Percentiles rank a stretch among this genome's conserved stretches.
Conservation (phyloP, 2,113 vertebrate genomes). For the Brachyhypopomus gauderio region DNA sequence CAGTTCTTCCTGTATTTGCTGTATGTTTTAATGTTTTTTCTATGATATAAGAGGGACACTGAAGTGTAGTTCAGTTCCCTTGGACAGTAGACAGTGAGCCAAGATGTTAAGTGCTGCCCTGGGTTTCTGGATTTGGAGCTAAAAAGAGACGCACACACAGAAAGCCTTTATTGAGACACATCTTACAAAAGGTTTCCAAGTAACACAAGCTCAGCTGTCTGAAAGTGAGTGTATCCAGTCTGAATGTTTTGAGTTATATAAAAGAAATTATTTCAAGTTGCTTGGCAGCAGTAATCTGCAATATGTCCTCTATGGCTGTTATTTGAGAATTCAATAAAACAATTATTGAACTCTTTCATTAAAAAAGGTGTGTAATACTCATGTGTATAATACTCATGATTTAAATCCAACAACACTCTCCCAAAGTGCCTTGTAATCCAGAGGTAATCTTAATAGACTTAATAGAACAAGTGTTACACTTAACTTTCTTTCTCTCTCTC, state of each 20-base stretch:
- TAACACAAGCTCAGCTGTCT: neutral
- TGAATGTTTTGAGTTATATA: no score
- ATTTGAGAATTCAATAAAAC: neutral
- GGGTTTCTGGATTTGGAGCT: neutral
- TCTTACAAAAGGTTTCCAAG: neutral
- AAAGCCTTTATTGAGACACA: neutral
- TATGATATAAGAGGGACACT: conserved; percentile 42
- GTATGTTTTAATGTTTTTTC: conserved; percentile 37
- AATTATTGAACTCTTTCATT: no score
- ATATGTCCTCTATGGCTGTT: neutral
- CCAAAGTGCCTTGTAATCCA: no score
- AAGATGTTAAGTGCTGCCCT: conserved; percentile 41
- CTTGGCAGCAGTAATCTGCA: no score
- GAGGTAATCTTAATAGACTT: no score
- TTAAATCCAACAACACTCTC: no score
- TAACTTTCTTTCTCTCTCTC: no score
- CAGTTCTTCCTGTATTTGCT: conserved; percentile 43
- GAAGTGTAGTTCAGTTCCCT: conserved; percentile 38
- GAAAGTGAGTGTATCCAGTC: no score
- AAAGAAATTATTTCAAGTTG: no score
- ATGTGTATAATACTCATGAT: no score
- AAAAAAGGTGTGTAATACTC: no score
- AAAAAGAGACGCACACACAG: neutral
- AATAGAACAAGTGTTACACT: no score
- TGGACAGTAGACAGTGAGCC: conserved; percentile 27